Evolutionary conservation across 2,113 vertebrate species (phyloP).

Genomic region (Indri indri): DNA sequence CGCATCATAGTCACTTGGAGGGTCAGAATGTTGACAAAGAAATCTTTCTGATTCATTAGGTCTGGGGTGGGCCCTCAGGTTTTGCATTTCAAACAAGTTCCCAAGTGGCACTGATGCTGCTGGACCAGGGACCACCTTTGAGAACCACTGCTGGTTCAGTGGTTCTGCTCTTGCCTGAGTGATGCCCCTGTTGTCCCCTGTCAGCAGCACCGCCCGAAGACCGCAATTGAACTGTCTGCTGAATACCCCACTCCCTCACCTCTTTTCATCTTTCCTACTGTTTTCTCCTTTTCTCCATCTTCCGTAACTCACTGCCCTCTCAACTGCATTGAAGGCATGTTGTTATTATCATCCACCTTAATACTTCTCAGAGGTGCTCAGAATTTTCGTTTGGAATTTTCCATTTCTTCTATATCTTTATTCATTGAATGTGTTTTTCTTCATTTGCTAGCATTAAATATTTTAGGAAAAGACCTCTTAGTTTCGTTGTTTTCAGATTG

Average conservation of each 20-base stretch:
- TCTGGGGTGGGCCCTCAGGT: not conserved
- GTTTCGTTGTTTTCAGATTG: not conserved
- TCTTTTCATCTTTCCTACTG: not conserved
- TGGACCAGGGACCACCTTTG: not conserved
- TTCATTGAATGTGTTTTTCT: conserved; percentile 7
- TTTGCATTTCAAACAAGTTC: not conserved
- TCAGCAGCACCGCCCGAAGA: not conserved
- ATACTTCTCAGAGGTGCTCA: not conserved
- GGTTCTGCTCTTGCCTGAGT: not conserved
- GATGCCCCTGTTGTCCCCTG: not conserved
- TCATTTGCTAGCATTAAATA: not conserved
- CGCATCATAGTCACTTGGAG: not conserved
- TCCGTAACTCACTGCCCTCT: not conserved
- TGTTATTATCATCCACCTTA: not conserved
- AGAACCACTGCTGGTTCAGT: not conserved
- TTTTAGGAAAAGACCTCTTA: not conserved
- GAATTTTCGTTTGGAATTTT: not conserved
- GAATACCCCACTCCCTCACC: not conserved
- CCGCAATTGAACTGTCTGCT: not conserved
- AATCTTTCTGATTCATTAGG: not conserved
- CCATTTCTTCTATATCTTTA: not conserved
- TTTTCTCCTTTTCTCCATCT: not conserved
- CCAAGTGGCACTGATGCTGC: not conserved
- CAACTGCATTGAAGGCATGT: not conserved
- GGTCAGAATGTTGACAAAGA: not conserved